Base-by-base conservation (phyloP, 2,797 vertebrate species). In the Sebastiscus albofasciatus region DNA sequence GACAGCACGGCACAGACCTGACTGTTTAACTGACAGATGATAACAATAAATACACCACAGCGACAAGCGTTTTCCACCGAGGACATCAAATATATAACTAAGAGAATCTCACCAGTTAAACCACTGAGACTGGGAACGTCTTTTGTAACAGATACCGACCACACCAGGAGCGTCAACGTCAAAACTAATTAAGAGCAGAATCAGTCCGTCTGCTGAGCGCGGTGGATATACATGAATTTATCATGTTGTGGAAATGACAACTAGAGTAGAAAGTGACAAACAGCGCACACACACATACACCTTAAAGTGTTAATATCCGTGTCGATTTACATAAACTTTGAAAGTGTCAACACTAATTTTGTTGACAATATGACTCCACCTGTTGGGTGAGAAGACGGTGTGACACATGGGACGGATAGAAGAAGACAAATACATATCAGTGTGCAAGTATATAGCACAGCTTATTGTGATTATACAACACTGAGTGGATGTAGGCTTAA, bases 101-200 rank as follows among this genome's bases (percentile, higher is more conserved):
- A 69, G 39, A 42, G 2, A 62, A 64, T 36, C 26, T 56, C 6
- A 67, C 27, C 55, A 14, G 33, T 39, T 36, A 65, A 27, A 39
- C 22, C 13, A 34, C 14, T 3, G 18, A 31, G 13, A 29, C 12
- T n/a, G 20, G 26, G 61, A 70, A 29, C 56, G 52, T 67, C 34
- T 26, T 56, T 33, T 58, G 9, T 8, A n/a, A 31, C 46, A 52
- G 22, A 31, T 36, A 42, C 6, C 46, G 24, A 64, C 4, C 31
- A 20, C 31, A 55, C 9, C 26, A 34, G n/a, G 11, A n/a, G 46
- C 16, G 52, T 24, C n/a, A n/a, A 18, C 0, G 6, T 66, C 69
- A 73, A 31, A 65, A 74, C 33, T 59, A 75, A 86, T 78, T 59
- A 79, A 13, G 7, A 71, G 62, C 65, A 56, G 14, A 34, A 56